phyloP scores from a whole-genome alignment of 2,888 invertebrate species.

The Polia nebulosa region DNA sequence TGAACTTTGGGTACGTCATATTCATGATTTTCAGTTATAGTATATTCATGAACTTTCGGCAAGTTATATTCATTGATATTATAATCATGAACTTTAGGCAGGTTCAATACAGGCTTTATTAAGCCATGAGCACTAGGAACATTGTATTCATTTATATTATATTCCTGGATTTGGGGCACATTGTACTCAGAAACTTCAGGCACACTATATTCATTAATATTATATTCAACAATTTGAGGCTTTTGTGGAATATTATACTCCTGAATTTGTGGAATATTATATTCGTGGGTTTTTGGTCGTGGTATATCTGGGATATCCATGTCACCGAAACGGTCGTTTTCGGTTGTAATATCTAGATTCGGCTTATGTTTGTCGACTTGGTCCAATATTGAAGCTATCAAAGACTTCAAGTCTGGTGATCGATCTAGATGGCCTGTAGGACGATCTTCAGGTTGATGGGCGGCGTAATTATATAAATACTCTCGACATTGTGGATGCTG shows the following conservation, averaged over 20 bases:
- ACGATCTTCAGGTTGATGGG: conserved; percentile 36
- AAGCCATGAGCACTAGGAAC: neutral
- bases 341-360: neutral
- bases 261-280: neutral
- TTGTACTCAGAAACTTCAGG: neutral
- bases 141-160: conserved; percentile 3
- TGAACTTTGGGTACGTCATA: neutral
- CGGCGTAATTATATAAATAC: conserved; percentile 47
- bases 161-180: conserved; percentile 9
- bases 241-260: conserved; percentile 5
- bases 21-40: neutral
- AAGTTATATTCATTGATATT: conserved; percentile 11
- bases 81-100: neutral
- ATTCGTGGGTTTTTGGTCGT: neutral
- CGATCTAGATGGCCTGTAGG: conserved; percentile 31
- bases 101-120: conserved; percentile 4
- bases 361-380: conserved; percentile 32
- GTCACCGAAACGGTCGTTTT: conserved; percentile 17
- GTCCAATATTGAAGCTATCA: conserved; percentile 42
- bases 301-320: neutral
- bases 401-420: conserved; percentile 28
- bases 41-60: conserved; percentile 14
- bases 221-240: neutral
- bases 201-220: neutral
- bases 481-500: conserved; percentile 61